phyloP scores from a whole-genome alignment of 2,888 invertebrate genomes.

The Rambutsinella grinnellia region DNA sequence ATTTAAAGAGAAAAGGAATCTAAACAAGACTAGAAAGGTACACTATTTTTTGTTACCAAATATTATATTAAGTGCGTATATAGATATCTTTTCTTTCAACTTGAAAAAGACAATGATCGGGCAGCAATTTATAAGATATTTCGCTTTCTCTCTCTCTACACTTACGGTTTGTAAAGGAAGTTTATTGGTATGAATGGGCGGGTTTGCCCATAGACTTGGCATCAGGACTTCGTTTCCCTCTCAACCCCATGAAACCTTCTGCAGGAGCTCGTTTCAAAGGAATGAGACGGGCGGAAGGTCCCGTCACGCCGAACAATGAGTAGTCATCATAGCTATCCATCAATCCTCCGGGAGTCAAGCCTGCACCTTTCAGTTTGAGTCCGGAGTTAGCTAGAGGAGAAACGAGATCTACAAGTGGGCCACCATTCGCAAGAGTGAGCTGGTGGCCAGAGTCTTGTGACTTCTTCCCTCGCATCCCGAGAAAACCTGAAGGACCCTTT shows the following conservation, averaged over 20 bases:
- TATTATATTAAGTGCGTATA: not conserved
- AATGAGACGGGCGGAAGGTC: constrained; percentile 36
- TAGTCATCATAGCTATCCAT: constrained; percentile 31
- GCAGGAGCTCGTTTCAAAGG: constrained; percentile 60
- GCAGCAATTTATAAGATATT: not conserved
- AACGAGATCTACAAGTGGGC: constrained; percentile 6
- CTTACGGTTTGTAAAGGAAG: too few species aligned
- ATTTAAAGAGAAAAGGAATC: too few species aligned
- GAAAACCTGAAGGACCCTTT: constrained; percentile 65
- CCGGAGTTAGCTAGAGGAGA: too few species aligned
- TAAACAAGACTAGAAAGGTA: too few species aligned
- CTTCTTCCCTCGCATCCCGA: constrained; percentile 66
- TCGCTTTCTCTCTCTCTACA: not conserved
- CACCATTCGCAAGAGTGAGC: not conserved
- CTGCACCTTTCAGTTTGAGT: constrained; percentile 35
- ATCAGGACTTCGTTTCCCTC: constrained; percentile 60
- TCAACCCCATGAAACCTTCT: constrained; percentile 63
- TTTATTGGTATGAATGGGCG: constrained; percentile 38
- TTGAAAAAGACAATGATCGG: not conserved
- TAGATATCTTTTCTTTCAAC: not conserved
- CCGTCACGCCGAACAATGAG: constrained; percentile 39
- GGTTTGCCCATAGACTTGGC: constrained; percentile 20
- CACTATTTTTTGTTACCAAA: too few species aligned
- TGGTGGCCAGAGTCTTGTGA: constrained; percentile 40
- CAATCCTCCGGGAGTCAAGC: too few species aligned